These are phyloP conservation scores for Poecilus cupreus DNA, from an alignment of 2,888 invertebrate species.

Conservation along the genomic window DNA sequence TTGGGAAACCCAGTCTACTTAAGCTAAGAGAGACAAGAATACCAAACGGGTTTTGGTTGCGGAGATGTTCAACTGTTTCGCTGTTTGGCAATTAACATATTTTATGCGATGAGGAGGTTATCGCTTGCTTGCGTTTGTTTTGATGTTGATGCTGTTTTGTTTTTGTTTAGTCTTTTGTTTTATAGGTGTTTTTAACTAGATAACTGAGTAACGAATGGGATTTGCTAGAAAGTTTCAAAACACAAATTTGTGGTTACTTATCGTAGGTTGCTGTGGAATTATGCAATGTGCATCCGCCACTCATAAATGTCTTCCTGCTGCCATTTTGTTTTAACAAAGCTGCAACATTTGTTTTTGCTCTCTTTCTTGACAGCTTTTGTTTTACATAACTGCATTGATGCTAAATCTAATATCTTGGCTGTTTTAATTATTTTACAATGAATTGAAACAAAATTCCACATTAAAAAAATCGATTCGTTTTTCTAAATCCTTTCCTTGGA, in stretches of 20 bases:
- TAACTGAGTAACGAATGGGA: not conserved
- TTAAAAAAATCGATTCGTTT: too few species aligned
- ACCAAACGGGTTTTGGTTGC: not conserved
- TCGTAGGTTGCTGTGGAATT: not conserved
- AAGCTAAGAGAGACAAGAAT: not conserved
- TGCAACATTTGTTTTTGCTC: too few species aligned
- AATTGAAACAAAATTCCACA: too few species aligned
- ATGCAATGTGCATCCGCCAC: too few species aligned
- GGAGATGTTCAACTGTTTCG: not conserved
- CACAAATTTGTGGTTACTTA: not conserved
- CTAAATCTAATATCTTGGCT: too few species aligned
- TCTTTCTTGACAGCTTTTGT: too few species aligned
- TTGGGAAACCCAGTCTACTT: conserved; percentile 25
- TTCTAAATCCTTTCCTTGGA: too few species aligned
- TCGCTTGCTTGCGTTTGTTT: conserved; percentile 31
- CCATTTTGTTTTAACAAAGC: too few species aligned
- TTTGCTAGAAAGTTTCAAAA: not conserved
- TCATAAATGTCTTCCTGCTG: too few species aligned
- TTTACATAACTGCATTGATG: too few species aligned
- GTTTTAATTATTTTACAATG: too few species aligned
- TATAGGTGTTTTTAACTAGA: not conserved
- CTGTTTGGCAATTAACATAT: conserved; percentile 1
- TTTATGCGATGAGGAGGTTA: conserved; percentile 40
- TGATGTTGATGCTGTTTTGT: not conserved
- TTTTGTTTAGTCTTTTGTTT: not conserved